These are phyloP conservation scores for Cynopterus sphinx DNA, from an alignment of 2,797 vertebrate species.

Conservation along the genomic window DNA sequence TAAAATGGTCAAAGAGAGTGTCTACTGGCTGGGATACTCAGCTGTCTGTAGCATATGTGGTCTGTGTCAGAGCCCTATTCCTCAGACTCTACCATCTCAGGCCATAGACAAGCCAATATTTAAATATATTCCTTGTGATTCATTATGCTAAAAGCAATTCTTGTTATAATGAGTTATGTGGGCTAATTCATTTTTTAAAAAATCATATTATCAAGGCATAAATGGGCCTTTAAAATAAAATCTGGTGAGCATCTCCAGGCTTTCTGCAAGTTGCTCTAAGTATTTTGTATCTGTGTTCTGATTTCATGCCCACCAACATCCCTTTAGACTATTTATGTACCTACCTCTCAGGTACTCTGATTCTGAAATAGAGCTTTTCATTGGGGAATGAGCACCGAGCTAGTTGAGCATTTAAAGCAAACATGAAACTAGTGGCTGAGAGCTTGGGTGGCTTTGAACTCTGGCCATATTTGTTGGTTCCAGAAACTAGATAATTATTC, in stretches of 20 bases:
- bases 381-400: background rate
- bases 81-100: background rate
- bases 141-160: background rate
- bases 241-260: background rate
- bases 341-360: background rate
- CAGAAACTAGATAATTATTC: background rate
- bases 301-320: background rate
- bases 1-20: background rate
- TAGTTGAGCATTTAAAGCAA: background rate
- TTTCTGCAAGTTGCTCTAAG: background rate
- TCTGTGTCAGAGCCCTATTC: background rate
- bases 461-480: background rate
- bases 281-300: background rate
- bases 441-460: background rate
- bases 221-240: background rate
- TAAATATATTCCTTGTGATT: background rate
- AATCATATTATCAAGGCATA: background rate
- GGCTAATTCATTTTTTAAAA: background rate
- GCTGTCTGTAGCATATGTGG: fast-evolving
- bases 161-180: background rate
- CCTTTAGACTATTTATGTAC: background rate
- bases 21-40: background rate
- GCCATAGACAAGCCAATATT: background rate
- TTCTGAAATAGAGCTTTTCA: background rate
- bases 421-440: background rate